phyloP scores from a whole-genome alignment of 1,140 invertebrate species.

The Cydia amplana region DNA sequence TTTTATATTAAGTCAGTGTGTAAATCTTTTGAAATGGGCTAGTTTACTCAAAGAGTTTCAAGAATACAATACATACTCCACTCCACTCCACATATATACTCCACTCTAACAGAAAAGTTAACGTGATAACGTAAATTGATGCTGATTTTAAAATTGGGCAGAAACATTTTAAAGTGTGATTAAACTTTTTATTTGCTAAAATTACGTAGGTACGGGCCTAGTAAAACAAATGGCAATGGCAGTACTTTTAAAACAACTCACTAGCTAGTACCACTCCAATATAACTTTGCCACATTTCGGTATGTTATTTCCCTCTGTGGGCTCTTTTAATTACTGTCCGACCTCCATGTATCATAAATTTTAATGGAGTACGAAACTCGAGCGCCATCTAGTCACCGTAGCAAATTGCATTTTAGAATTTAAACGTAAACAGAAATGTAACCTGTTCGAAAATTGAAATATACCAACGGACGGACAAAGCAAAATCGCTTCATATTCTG shows the following conservation, averaged over 20 bases:
- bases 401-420: constrained; percentile 60
- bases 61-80: too few relatives aligned
- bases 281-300: constrained; percentile 54
- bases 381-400: constrained; percentile 34
- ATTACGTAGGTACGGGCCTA: constrained; percentile 14
- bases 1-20: too few relatives aligned
- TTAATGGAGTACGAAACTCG: constrained; percentile 55
- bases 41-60: too few relatives aligned
- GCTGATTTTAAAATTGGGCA: not conserved
- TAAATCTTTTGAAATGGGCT: too few relatives aligned
- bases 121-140: too few relatives aligned
- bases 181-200: not conserved
- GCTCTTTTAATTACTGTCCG: constrained; percentile 67
- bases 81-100: too few relatives aligned
- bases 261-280: constrained; percentile 35
- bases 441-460: constrained; percentile 34
- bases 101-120: too few relatives aligned
- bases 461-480: not conserved
- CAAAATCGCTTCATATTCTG: too few relatives aligned
- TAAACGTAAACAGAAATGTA: constrained; percentile 41
- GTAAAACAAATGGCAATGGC: constrained; percentile 33
- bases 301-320: constrained; percentile 59
- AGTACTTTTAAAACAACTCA: constrained; percentile 39
- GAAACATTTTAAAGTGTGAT: not conserved
- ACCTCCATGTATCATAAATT: constrained; percentile 68